These are phyloP conservation scores for Boloria euphrosyne DNA, from an alignment of 2,888 invertebrate genomes.

Conservation along the genomic window DNA sequence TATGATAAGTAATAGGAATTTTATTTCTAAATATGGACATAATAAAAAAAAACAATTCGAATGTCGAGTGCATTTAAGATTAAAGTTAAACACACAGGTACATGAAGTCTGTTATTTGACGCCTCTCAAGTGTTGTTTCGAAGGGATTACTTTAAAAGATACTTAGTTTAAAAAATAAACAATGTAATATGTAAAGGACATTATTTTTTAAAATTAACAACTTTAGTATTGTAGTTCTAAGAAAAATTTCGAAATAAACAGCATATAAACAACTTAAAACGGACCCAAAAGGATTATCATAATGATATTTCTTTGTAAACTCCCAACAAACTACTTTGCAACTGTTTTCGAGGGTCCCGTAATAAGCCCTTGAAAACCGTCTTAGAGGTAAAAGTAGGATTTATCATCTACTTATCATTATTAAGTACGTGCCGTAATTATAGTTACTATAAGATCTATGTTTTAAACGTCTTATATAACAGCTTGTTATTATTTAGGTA, in stretches of 20 bases:
- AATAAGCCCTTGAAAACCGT: conserved; percentile 11
- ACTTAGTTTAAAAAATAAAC: too few species aligned
- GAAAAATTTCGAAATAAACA: conserved; percentile 38
- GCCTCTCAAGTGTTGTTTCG: background rate
- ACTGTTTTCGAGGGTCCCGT: conserved; percentile 17
- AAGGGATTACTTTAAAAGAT: too few species aligned
- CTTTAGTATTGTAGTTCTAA: conserved; percentile 21
- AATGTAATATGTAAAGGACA: too few species aligned
- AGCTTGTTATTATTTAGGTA: too few species aligned
- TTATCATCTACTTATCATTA: background rate
- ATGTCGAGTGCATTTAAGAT: background rate
- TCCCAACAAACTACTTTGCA: conserved; percentile 24
- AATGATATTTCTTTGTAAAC: conserved; percentile 67
- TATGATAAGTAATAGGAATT: too few species aligned
- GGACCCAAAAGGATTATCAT: conserved; percentile 65
- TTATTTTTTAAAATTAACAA: conserved; percentile 7
- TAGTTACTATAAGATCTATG: background rate
- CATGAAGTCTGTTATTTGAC: background rate
- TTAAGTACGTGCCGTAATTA: background rate
- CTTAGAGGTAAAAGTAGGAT: background rate
- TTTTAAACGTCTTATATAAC: too few species aligned
- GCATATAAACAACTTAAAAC: conserved; percentile 52
- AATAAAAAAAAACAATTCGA: background rate
- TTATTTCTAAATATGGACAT: background rate
- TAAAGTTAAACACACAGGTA: conserved; percentile 3